phyloP scores from a whole-genome alignment of 1,140 invertebrate species.

The Chrysoperla carnea region DNA sequence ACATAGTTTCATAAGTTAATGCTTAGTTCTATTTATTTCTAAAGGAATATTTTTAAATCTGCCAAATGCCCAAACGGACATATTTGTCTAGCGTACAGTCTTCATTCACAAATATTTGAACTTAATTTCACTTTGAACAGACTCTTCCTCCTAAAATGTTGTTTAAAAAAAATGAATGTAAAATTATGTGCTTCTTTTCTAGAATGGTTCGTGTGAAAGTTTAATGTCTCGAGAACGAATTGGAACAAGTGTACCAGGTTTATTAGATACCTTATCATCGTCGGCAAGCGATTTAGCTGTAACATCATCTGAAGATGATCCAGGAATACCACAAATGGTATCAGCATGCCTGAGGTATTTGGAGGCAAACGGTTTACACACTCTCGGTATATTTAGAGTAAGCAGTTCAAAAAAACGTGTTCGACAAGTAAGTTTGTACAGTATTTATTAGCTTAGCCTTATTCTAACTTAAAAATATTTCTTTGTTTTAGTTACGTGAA shows the following conservation, averaged over 20 bases:
- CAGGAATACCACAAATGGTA: conserved; percentile 54
- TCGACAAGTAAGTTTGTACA: conserved; percentile 51
- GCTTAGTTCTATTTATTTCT: no score
- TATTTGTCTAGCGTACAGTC: no score
- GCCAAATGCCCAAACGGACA: no score
- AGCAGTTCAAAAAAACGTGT: conserved; percentile 80
- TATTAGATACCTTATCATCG: conserved; percentile 24
- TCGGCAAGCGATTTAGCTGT: conserved; percentile 15
- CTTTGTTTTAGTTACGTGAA: conserved; percentile 53
- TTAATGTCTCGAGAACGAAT: conserved; percentile 38
- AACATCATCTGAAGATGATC: conserved; percentile 16
- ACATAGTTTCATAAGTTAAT: no score
- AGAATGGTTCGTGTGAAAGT: conserved; percentile 53
- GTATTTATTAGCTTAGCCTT: no score
- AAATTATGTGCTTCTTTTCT: no score
- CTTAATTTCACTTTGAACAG: no score
- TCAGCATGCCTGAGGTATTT: conserved; percentile 63
- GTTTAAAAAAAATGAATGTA: no score
- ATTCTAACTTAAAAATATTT: background rate
- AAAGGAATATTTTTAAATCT: no score
- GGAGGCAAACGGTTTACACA: conserved; percentile 57
- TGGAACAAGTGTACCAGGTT: conserved; percentile 33
- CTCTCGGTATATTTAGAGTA: conserved; percentile 76
- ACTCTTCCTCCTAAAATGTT: no score
- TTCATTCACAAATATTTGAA: no score